These are phyloP conservation scores for Coregonus clupeaformis DNA, from an alignment of 2,113 vertebrate genomes.

Conservation along the genomic window DNA sequence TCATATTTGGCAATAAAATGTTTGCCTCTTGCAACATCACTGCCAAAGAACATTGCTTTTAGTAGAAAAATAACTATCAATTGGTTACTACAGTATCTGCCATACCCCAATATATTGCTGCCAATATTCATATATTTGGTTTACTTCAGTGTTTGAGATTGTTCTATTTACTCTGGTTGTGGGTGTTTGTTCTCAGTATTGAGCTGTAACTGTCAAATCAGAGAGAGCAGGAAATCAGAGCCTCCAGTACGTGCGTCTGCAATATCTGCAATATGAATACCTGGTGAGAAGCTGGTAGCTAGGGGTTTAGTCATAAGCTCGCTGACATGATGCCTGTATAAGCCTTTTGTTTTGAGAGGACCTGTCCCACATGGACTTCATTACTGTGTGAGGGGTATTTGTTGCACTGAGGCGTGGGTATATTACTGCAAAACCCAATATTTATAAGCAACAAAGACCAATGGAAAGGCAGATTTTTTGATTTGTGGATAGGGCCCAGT, in stretches of 20 bases:
- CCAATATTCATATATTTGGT: neutral
- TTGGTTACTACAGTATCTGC: neutral
- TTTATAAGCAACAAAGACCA: constrained; percentile 50
- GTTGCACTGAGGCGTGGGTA: constrained; percentile 52
- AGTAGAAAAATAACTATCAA: neutral
- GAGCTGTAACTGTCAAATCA: neutral
- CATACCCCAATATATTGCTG: neutral
- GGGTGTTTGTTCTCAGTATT: neutral
- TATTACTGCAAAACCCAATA: constrained; percentile 38
- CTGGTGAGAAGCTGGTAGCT: constrained; percentile 59
- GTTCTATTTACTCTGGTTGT: neutral
- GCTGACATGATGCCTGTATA: constrained; percentile 50
- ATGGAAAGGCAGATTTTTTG: constrained; percentile 35
- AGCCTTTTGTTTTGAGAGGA: constrained; percentile 60
- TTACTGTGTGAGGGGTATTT: constrained; percentile 58
- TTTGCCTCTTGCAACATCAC: neutral
- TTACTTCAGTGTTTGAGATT: neutral
- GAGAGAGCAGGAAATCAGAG: constrained; percentile 54
- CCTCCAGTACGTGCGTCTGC: constrained; percentile 49
- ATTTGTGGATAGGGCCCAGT: constrained; percentile 30
- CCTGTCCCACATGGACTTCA: constrained; percentile 65
- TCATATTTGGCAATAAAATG: neutral
- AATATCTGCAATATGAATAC: constrained; percentile 57
- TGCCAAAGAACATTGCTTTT: neutral
- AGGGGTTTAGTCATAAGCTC: constrained; percentile 57